Evolutionary conservation across 2,888 invertebrate species (phyloP).

Genomic region (Halictus ligatus): DNA sequence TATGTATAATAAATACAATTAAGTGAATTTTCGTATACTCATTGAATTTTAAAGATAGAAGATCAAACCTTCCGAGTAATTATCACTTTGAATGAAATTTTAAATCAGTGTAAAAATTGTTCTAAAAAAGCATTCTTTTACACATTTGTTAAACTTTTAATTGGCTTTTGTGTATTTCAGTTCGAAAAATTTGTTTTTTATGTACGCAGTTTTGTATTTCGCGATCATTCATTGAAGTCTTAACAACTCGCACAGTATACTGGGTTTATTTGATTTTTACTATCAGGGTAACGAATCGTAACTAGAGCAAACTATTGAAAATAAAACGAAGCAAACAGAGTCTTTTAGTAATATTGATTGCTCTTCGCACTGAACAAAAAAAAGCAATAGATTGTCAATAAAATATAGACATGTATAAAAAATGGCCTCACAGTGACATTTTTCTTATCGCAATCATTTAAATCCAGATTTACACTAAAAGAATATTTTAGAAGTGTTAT

Average conservation of each 20-base stretch:
- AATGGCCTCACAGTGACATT: background rate
- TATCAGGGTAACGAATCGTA: background rate
- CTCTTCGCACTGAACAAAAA: background rate
- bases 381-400: background rate
- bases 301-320: background rate
- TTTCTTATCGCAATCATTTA: background rate
- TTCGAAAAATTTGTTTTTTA: background rate
- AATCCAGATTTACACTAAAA: background rate
- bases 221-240: background rate
- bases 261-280: background rate
- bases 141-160: background rate
- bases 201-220: background rate
- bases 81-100: background rate
- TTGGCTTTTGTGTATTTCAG: background rate
- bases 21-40: background rate
- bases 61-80: background rate
- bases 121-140: background rate
- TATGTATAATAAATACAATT: background rate
- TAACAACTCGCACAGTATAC: background rate
- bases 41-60: background rate
- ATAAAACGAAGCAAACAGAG: slow-evolving; percentile 23
- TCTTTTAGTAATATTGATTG: background rate
- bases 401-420: background rate
- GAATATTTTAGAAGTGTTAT: background rate
- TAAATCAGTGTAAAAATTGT: background rate